Percentiles rank a stretch among this genome's conserved stretches.
Evolutionary conservation across 2,113 vertebrate genomes (phyloP).

Genomic region (Poecile atricapillus): DNA sequence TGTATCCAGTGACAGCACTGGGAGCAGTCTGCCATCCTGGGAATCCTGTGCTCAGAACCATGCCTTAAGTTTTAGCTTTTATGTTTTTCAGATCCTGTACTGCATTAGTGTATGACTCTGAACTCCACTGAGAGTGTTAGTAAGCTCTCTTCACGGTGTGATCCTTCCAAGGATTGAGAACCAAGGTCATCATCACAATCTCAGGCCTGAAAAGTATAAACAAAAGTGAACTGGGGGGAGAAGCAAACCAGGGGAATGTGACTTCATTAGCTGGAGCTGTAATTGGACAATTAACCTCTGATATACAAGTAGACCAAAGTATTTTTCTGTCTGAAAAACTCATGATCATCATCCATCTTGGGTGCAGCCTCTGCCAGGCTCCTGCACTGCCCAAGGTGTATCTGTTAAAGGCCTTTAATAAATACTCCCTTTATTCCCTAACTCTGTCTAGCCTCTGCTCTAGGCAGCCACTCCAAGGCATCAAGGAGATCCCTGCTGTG

Average conservation of each 20-base stretch:
- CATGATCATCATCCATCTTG: not conserved
- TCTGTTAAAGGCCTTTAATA: not conserved
- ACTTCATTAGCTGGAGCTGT: not conserved
- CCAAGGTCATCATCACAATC: not conserved
- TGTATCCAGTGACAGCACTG: not conserved
- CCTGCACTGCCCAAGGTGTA: not conserved
- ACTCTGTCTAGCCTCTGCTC: not conserved
- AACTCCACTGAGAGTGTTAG: not conserved
- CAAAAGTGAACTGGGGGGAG: not conserved
- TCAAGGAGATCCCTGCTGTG: not conserved
- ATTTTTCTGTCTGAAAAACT: not conserved
- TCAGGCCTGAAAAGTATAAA: not conserved
- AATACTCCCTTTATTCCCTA: not conserved
- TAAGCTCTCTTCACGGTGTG: not conserved
- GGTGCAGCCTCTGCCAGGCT: not conserved
- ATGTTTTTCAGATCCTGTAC: not conserved
- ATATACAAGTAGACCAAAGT: not conserved
- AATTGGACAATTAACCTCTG: not conserved
- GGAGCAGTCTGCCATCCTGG: not conserved
- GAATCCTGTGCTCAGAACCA: not conserved
- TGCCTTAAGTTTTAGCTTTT: not conserved
- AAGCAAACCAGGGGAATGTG: not conserved
- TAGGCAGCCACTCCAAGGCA: not conserved
- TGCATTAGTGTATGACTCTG: not conserved
- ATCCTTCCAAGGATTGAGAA: not conserved